These are phyloP conservation scores for Uloborus plumipes DNA, from an alignment of 2,888 invertebrate species.

Conservation along the genomic window DNA sequence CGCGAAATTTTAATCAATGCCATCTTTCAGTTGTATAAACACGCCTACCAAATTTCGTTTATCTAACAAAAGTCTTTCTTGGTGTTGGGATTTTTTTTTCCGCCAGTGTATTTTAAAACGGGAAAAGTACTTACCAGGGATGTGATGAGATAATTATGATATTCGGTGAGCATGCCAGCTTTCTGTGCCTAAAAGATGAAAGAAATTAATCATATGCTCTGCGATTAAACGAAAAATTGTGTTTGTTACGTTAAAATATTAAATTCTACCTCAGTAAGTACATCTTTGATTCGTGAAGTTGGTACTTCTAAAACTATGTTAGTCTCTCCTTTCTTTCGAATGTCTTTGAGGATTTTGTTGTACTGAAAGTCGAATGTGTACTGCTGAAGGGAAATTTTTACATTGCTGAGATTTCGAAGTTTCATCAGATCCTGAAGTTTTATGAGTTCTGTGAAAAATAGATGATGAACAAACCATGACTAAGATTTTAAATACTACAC, in stretches of 20 bases:
- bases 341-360: conserved; percentile 80
- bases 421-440: conserved; percentile 61
- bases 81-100: no score
- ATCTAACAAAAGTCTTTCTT: no score
- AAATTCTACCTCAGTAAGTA: conserved; percentile 78
- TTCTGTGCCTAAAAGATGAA: conserved; percentile 81
- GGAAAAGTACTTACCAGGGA: conserved; percentile 79
- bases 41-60: no score
- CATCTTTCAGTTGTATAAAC: no score
- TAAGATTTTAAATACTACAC: no score
- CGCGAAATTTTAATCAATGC: no score
- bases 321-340: conserved; percentile 90
- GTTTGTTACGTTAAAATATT: no score
- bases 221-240: no score
- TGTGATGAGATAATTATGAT: conserved; percentile 93
- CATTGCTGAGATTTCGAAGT: conserved; percentile 43
- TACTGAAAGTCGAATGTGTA: conserved; percentile 57
- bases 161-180: conserved; percentile 96
- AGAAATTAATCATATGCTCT: no score
- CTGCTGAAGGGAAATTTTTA: conserved; percentile 59
- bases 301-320: conserved; percentile 92
- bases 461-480: not conserved
- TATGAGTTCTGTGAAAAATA: conserved; percentile 40
- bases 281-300: conserved; percentile 84
- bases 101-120: no score